Base-by-base conservation (phyloP, 2,797 vertebrate genomes). In the Phoebastria nigripes region DNA sequence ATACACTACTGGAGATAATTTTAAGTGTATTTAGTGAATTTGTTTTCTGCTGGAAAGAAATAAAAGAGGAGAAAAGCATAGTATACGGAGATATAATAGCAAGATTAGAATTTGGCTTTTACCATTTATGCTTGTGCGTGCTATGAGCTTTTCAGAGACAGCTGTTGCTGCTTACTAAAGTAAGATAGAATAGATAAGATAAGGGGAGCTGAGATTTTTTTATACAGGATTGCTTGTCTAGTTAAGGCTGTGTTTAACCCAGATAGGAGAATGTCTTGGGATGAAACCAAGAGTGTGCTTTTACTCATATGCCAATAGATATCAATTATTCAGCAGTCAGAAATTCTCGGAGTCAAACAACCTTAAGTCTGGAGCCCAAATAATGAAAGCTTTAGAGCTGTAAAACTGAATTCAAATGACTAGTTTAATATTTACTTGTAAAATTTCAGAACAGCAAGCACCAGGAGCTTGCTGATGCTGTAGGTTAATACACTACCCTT, bases 21-120 rank as follows among this genome's bases (percentile, higher is more conserved):
- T 96, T 71, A 82, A 93, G 22, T 65, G 19, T 74, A 39, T 88
- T 88, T 42, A 74, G 15, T 62, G 35, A 73, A 85, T 92, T 96
- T 55, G 39, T 94, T 96, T 96, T 93, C 51, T 87, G 8, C 35
- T 87, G 46, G 16, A 78, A 90, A 94, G 15, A 93, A 96, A 94
- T 82, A 74, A 33, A 72, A 61, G 49, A 74, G 7, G 55, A 84
- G 10, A 49, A 77, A 95, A 94, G 6, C 4, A 21, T 12, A 41
- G 31, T 62, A 25, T 25, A 55, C 2, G 2, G 33, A 80, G 56
- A 59, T 81, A n/a, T 52, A 65, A 89, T 3, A 65, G 14, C 37
- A 95, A 83, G 76, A 82, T 72, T 72, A 39, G 35, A 74, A 80
- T 82, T 66, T 89, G 7, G 1, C 28, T 89, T 96, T 96, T 94